Conservation (phyloP, 2,113 vertebrate genomes). For the Thalassoma bifasciatum region DNA sequence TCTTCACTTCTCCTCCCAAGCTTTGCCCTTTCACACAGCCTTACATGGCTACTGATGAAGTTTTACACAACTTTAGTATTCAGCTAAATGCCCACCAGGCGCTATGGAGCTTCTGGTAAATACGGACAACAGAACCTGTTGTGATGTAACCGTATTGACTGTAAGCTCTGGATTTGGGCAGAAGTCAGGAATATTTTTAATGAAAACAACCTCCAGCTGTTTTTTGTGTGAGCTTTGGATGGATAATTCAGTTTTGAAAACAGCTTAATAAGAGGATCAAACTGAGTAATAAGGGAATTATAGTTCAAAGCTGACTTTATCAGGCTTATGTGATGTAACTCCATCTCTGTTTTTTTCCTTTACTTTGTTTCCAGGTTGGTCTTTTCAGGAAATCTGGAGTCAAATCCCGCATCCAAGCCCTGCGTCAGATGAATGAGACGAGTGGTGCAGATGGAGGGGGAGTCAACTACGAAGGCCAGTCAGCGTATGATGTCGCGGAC, state of each 20-base stretch:
- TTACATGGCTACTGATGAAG: slow-evolving; percentile 50
- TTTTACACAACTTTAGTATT: slow-evolving; percentile 15
- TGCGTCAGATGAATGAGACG: slow-evolving; percentile 95
- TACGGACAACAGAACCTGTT: slow-evolving; percentile 45
- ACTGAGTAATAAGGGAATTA: slow-evolving; percentile 13
- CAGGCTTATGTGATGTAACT: slow-evolving; percentile 16
- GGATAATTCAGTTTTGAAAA: slow-evolving; percentile 24
- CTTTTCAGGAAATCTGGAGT: slow-evolving; percentile 97
- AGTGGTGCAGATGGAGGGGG: slow-evolving; percentile 86
- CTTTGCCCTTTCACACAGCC: slow-evolving; percentile 41
- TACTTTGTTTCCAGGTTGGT: slow-evolving; percentile 86
- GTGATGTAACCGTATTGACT: slow-evolving; percentile 61
- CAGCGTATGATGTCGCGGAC: slow-evolving; percentile 95
- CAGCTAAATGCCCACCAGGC: slow-evolving; percentile 26
- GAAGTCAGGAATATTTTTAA: slow-evolving; percentile 33
- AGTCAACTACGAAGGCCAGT: slow-evolving; percentile 94
- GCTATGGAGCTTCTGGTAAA: slow-evolving; percentile 29
- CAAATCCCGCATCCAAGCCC: slow-evolving; percentile 95
- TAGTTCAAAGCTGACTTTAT: slow-evolving; percentile 17
- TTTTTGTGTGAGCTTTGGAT: background rate
- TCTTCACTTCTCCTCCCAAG: slow-evolving; percentile 36
- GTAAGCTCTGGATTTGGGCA: slow-evolving; percentile 48
- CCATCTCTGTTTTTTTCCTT: slow-evolving; percentile 10
- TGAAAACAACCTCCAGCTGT: background rate
- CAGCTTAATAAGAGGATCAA: slow-evolving; percentile 1